Evolutionary conservation across 2,113 vertebrate species (phyloP), one percentile per base, ranked within the genome.

Genomic region (Haemorhous mexicanus): DNA sequence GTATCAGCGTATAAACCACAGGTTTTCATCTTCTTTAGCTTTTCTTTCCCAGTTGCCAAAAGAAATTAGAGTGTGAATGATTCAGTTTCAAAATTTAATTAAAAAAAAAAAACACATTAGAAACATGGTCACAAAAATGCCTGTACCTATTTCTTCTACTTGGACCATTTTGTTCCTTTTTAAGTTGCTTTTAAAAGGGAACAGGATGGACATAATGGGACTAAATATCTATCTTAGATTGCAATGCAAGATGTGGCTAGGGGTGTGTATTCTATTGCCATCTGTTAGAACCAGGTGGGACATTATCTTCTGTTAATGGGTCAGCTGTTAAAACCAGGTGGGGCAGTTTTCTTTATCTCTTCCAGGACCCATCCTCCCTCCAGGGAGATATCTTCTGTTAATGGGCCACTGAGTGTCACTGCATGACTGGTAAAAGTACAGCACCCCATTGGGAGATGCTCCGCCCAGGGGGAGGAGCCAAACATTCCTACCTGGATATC

Each of bases 21-120:
- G 35, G 12, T 87, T 94, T 73, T 96, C 84, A 74, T 86, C 56
- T 91, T 84, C 46, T 82, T 84, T 87, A 90, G 28, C 39, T 94
- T 94, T 93, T 70, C 47, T 73, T 80, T 84, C 58, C 78, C 32
- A 53, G 15, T 50, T 81, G 83, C 79, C n/a, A 62, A 84, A 90
- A 86, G 27, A 91, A 93, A 78, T 79, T 47, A 83, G 52, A 39
- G 32, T 37, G 22, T 53, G 50, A 62, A 89, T 89, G 61, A 94
- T 79, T 82, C 46, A n/a, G 10, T 68, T 90, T 56, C 37, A 87
- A 95, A 87, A 85, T 80, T 46, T 85, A 63, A 84, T 78, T 66
- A 6, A 7, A 7, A 49, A 67, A 73, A 37, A 46, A 21, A 3
- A 39, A 39, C 64, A 10, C 16, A 47, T 62, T 91, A 87, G 46